A percentile compares a stretch with the other conserved stretches of the same genome.
Evolutionary conservation across 1,140 invertebrate species (phyloP).

Genomic region (Leptonema lineaticorne): DNA sequence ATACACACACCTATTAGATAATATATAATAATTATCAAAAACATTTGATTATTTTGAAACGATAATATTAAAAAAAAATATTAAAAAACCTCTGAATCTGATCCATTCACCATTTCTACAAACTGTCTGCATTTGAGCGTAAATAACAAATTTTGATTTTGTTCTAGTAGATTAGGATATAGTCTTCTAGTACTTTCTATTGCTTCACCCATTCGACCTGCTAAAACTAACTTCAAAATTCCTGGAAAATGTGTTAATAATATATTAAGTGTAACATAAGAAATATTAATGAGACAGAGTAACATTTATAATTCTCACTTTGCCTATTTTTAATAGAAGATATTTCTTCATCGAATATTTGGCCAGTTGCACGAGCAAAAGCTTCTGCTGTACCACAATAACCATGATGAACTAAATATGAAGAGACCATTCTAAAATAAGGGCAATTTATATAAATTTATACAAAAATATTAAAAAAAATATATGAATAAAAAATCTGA

Average conservation of each 20-base stretch:
- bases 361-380: conserved; percentile 89
- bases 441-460: background rate
- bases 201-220: conserved; percentile 92
- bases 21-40: background rate
- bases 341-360: conserved; percentile 90
- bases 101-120: conserved; percentile 91
- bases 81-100: conserved; percentile 66
- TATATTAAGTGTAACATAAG: background rate
- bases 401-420: conserved; percentile 96
- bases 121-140: conserved; percentile 96
- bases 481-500: conserved; percentile 46
- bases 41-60: background rate
- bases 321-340: conserved; percentile 96
- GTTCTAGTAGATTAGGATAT: conserved; percentile 88
- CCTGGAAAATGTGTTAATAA: conserved; percentile 59
- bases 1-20: conserved; percentile 42
- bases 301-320: conserved; percentile 65
- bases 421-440: conserved; percentile 85
- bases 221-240: conserved; percentile 90
- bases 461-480: conserved; percentile 16
- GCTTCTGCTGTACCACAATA: conserved; percentile 95
- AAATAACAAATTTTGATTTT: conserved; percentile 88
- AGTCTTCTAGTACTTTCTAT: conserved; percentile 85
- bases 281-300: background rate
- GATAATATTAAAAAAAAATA: background rate